phyloP scores from a whole-genome alignment of 2,113 vertebrate species.

The Arothron firmamentum region DNA sequence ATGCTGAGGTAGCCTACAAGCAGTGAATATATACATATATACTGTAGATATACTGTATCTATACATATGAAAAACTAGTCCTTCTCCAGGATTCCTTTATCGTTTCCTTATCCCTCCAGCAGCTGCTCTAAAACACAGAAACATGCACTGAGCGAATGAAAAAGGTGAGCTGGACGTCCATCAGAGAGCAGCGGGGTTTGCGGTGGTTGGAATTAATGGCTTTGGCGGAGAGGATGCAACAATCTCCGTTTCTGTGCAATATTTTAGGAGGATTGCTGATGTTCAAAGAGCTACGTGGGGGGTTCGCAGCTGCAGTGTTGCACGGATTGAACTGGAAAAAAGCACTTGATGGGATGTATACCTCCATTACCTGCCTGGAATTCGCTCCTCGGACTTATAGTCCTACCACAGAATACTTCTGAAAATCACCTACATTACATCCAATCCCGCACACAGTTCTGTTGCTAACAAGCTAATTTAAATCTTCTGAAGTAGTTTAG shows the following conservation, averaged over 20 bases:
- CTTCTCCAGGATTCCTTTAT: constrained; percentile 16
- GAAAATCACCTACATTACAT: too few species aligned
- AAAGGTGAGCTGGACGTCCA: constrained; percentile 1
- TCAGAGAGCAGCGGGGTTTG: neutral
- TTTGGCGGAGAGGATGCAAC: neutral
- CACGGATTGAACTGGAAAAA: neutral
- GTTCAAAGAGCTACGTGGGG: neutral
- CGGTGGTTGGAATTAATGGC: too few species aligned
- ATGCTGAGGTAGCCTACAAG: neutral
- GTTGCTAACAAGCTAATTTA: too few species aligned
- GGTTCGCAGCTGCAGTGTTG: neutral
- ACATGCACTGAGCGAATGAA: constrained; percentile 39
- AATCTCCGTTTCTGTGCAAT: neutral
- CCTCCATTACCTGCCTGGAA: too few species aligned
- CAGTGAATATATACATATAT: neutral
- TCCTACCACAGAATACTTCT: too few species aligned
- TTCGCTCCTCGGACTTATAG: too few species aligned
- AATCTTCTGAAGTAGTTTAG: too few species aligned
- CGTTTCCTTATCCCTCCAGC: neutral
- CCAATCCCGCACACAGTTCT: too few species aligned
- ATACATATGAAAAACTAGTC: neutral
- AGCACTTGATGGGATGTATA: too few species aligned
- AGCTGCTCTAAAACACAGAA: constrained; percentile 5
- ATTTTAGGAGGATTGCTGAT: neutral
- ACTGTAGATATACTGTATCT: too few species aligned